Conservation (phyloP, 2,113 vertebrate genomes). For the Gallinago undulata region DNA sequence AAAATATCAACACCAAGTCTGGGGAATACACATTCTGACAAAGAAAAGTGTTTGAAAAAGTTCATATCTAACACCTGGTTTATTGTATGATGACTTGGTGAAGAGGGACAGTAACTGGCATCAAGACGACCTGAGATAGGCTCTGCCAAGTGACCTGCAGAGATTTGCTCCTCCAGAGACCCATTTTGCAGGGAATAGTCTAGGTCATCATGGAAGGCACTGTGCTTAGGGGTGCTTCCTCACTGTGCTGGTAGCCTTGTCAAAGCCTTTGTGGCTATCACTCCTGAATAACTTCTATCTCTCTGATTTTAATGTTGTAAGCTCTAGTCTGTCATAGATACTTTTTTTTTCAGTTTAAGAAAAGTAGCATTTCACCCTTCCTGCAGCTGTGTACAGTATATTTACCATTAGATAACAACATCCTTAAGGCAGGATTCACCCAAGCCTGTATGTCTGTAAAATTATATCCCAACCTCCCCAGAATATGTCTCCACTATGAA, state of each 20-base stretch:
- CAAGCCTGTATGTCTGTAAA: not conserved
- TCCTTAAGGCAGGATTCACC: not conserved
- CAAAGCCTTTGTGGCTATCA: not conserved
- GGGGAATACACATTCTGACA: not conserved
- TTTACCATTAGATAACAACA: not conserved
- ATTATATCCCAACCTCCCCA: not conserved
- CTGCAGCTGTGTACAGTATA: not conserved
- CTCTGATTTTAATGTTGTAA: not conserved
- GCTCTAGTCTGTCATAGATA: not conserved
- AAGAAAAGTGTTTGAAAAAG: not conserved
- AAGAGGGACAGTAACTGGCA: not conserved
- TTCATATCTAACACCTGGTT: not conserved
- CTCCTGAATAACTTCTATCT: not conserved
- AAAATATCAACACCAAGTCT: not conserved
- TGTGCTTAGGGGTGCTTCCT: not conserved
- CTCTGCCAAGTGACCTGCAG: not conserved
- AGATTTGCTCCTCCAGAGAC: not conserved
- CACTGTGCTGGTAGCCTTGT: not conserved
- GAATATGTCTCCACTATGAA: not conserved
- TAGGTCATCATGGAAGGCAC: accelerated
- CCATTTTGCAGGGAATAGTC: accelerated
- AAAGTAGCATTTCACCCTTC: not conserved
- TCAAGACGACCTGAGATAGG: not conserved
- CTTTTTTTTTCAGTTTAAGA: not conserved
- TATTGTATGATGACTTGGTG: not conserved